These are phyloP conservation scores for Drosophila biarmipes DNA, from an alignment of 1,140 invertebrate species.

Conservation along the genomic window DNA sequence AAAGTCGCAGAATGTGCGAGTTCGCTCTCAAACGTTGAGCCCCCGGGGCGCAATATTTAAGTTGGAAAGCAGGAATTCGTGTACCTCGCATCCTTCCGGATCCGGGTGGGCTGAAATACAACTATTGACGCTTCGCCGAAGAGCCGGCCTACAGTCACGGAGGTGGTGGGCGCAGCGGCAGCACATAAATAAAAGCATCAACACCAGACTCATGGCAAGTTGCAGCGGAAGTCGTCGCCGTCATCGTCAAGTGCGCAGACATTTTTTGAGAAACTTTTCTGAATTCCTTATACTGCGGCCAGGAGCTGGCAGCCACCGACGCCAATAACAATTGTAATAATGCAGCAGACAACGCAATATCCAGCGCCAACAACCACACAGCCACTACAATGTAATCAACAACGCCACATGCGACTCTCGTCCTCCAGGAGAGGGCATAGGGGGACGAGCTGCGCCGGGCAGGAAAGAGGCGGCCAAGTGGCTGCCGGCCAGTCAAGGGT, in stretches of 20 bases:
- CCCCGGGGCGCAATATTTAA: slow-evolving; percentile 63
- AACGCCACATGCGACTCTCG: slow-evolving; percentile 68
- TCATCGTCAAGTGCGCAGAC: slow-evolving; percentile 71
- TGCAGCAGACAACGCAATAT: slow-evolving; percentile 72
- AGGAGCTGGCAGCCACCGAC: slow-evolving; percentile 26
- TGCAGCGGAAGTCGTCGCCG: slow-evolving; percentile 77
- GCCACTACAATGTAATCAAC: slow-evolving; percentile 75
- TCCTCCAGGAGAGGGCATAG: slow-evolving; percentile 2
- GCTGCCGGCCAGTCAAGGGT: slow-evolving; percentile 65
- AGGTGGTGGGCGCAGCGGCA: slow-evolving; percentile 16
- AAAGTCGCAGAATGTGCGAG: slow-evolving; percentile 65
- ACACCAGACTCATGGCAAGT: slow-evolving; percentile 74
- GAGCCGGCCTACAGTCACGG: slow-evolving; percentile 62
- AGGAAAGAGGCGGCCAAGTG: slow-evolving; percentile 34
- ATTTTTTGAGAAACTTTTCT: slow-evolving; percentile 74
- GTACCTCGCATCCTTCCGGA: slow-evolving; percentile 63
- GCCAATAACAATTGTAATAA: slow-evolving; percentile 79
- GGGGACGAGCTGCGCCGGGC: neutral
- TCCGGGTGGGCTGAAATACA: slow-evolving; percentile 54
- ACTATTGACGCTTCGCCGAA: slow-evolving; percentile 75
- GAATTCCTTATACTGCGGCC: slow-evolving; percentile 69
- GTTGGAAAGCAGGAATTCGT: slow-evolving; percentile 63
- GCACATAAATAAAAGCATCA: slow-evolving; percentile 75
- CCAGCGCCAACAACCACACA: slow-evolving; percentile 42
- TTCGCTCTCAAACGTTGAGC: slow-evolving; percentile 60